Evolutionary conservation across 2,888 invertebrate species (phyloP).

Genomic region (Cataglyphis altisquamis): DNA sequence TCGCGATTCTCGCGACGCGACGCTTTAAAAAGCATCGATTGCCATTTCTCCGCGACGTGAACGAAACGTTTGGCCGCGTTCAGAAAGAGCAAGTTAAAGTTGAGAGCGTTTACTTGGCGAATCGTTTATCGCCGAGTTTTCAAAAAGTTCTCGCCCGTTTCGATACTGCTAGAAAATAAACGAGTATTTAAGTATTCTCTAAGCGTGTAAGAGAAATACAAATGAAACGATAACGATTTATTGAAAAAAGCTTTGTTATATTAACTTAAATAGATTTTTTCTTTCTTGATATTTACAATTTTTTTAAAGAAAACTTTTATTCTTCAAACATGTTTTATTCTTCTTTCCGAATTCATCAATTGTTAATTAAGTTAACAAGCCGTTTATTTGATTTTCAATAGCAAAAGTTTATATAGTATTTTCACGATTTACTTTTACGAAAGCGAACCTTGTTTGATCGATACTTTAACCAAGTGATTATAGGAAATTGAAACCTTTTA

Average conservation of each 20-base stretch:
- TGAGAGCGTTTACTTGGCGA: slow-evolving; percentile 4
- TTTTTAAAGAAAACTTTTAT: not conserved
- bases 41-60: slow-evolving; percentile 20
- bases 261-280: not conserved
- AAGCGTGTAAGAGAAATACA: not conserved
- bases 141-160: not conserved
- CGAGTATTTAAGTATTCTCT: not conserved
- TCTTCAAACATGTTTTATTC: not conserved
- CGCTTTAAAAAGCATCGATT: slow-evolving; percentile 35
- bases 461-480: not conserved
- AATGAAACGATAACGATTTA: not conserved
- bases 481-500: not conserved
- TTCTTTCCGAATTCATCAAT: not conserved
- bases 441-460: not conserved
- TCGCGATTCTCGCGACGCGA: slow-evolving; percentile 4
- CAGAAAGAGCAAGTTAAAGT: not conserved
- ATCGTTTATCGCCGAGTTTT: not conserved
- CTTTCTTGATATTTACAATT: not conserved
- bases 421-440: not conserved
- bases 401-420: not conserved
- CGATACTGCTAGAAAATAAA: not conserved
- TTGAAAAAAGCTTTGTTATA: not conserved
- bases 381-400: not conserved
- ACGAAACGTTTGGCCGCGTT: slow-evolving; percentile 10
- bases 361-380: not conserved